phyloP scores from a whole-genome alignment of 2,888 invertebrate species.

The Psylliodes chrysocephalus region DNA sequence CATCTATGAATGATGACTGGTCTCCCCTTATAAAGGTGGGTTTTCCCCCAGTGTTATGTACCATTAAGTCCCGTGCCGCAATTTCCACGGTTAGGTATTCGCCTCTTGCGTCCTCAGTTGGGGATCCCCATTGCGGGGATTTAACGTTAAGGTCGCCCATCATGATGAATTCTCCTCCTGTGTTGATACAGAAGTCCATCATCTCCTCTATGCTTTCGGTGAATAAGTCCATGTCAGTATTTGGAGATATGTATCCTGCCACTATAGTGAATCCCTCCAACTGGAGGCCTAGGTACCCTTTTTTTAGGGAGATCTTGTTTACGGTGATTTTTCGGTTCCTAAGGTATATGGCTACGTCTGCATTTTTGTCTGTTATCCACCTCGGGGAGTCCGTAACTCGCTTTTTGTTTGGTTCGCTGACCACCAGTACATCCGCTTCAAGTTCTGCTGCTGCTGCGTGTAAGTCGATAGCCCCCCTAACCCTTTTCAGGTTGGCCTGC shows the following conservation, averaged over 20 bases:
- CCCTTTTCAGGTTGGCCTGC: no score
- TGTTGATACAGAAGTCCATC: neutral
- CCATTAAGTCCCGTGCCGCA: neutral
- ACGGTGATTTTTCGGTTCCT: neutral
- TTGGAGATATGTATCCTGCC: constrained; percentile 17
- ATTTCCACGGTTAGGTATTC: neutral
- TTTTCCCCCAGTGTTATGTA: neutral
- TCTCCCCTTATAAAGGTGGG: constrained; percentile 5
- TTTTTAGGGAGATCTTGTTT: neutral
- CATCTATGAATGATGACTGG: no score
- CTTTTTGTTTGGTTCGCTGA: no score
- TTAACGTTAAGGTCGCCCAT: no score
- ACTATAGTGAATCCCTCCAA: neutral
- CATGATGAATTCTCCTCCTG: neutral
- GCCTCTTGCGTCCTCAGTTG: neutral
- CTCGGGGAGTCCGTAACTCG: no score
- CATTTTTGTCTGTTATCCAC: no score
- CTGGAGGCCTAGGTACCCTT: no score
- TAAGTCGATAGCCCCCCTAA: no score
- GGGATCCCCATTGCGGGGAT: neutral
- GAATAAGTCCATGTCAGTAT: neutral
- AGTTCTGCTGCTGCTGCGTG: no score
- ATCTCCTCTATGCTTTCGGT: neutral
- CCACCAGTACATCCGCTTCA: no score
- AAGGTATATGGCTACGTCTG: constrained; percentile 1